Evolutionary conservation across 2,113 vertebrate genomes (phyloP), one percentile per base, ranked within the genome.

Genomic region (Formicarius rufipectus): DNA sequence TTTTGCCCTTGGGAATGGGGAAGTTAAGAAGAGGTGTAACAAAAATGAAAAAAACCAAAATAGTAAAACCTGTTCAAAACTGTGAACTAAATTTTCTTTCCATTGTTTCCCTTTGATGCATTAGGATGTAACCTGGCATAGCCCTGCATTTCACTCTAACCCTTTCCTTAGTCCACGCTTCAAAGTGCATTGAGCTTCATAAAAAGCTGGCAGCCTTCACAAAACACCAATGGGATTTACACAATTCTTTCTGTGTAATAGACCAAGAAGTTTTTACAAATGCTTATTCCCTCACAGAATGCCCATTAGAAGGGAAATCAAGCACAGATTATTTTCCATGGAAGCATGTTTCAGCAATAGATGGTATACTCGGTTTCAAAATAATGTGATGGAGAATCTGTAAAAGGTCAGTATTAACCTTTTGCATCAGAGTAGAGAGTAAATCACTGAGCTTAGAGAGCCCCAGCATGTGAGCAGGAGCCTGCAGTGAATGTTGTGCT

Each of bases 401-500:
- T 39, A 76, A 85, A 59, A 72, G 45, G 27, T 49, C 58, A 90
- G n/a, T 33, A 37, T 63, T 67, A 78, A 63, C 7, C 58, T 93
- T 86, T 39, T 47, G 68, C 37, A 55, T 49, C 2, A 6, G 44
- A 5, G 19, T 8, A 37, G 27, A 39, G 6, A 45, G 47, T 10
- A 55, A 86, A 68, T 22, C 0, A 0, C 66, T 40, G 66, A 90
- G 14, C 9, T 35, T 10, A 59, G 47, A 58, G 22, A 58, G 0
- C 28, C n/a, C 19, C 67, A 63, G 7, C 47, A 53, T 35, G 47
- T 31, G 28, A 69, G 30, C 0, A 0, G 5, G 25, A 77, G 28
- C 35, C 14, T 1, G 33, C 50, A 10, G 5, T 6, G 10, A 67
- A 35, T 3, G 10, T 52, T 30, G 14, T 5, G 3, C 37, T 69